Evolutionary conservation across 2,888 invertebrate species (phyloP).

Genomic region (Metalampra italica): DNA sequence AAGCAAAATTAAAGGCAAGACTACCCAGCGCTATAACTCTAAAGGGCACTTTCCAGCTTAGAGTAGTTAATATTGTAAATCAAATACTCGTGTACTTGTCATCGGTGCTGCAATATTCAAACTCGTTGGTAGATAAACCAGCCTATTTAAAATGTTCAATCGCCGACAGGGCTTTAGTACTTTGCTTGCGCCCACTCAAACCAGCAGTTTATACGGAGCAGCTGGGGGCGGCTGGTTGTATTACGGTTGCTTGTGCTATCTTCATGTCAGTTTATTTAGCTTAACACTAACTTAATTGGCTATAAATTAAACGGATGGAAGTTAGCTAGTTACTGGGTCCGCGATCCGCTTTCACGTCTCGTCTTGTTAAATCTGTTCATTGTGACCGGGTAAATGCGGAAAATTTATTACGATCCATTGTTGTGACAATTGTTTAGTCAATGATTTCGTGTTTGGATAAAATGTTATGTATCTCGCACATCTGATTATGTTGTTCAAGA

Average conservation of each 20-base stretch:
- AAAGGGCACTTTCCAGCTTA: constrained; percentile 43
- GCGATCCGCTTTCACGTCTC: constrained; percentile 49
- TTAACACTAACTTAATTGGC: constrained; percentile 74
- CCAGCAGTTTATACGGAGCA: constrained; percentile 30
- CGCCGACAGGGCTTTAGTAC: constrained; percentile 31
- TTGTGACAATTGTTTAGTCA: background rate
- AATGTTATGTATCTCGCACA: no score
- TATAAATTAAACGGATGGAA: constrained; percentile 66
- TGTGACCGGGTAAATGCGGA: constrained; percentile 34
- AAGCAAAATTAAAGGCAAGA: constrained; percentile 54
- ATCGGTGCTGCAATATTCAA: constrained; percentile 52
- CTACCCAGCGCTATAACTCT: constrained; percentile 41
- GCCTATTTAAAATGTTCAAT: constrained; percentile 46
- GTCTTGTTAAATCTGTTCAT: constrained; percentile 49
- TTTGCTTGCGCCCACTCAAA: constrained; percentile 38
- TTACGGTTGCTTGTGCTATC: constrained; percentile 61
- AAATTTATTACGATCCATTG: constrained; percentile 20
- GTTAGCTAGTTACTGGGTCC: constrained; percentile 54
- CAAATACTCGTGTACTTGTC: constrained; percentile 64
- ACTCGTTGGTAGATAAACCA: constrained; percentile 47
- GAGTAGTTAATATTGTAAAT: constrained; percentile 57
- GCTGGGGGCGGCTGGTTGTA: constrained; percentile 41
- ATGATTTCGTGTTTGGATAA: background rate
- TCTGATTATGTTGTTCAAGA: no score
- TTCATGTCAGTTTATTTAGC: constrained; percentile 68